phyloP scores from a whole-genome alignment of 1,140 invertebrate species.

The Elysia chlorotica region DNA sequence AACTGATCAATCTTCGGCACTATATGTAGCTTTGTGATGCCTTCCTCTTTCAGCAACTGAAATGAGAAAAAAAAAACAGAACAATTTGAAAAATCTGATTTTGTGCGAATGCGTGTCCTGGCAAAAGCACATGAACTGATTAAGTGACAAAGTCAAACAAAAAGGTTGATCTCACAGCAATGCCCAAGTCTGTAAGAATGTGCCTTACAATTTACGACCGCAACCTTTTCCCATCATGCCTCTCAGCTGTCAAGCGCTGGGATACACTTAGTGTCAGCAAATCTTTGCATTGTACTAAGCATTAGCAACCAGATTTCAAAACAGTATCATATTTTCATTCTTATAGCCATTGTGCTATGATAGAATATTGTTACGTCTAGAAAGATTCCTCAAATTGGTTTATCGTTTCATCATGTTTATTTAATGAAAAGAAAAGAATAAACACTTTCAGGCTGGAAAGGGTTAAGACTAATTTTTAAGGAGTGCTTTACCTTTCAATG shows the following conservation, averaged over 20 bases:
- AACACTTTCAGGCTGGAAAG: too few relatives aligned
- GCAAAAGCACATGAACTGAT: background rate
- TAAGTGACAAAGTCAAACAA: background rate
- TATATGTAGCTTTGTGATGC: conserved; percentile 22
- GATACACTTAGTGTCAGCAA: background rate
- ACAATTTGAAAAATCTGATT: background rate
- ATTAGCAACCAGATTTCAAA: background rate
- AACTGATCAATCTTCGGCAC: conserved; percentile 22
- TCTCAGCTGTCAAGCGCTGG: background rate
- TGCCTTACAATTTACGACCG: background rate
- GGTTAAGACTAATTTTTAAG: too few relatives aligned
- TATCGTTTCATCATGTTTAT: too few relatives aligned
- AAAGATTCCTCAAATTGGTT: too few relatives aligned
- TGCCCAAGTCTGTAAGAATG: too few relatives aligned
- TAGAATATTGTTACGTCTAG: background rate
- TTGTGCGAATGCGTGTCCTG: background rate
- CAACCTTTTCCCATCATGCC: background rate
- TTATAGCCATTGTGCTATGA: background rate
- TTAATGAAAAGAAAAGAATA: too few relatives aligned
- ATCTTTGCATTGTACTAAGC: background rate
- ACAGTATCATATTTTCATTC: background rate
- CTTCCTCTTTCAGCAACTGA: conserved; percentile 24
- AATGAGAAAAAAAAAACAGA: background rate
- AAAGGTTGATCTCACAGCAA: too few relatives aligned
- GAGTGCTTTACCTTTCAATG: too few relatives aligned